Evolutionary conservation across 1,140 invertebrate species (phyloP).

Genomic region (Amphibalanus amphitrite): DNA sequence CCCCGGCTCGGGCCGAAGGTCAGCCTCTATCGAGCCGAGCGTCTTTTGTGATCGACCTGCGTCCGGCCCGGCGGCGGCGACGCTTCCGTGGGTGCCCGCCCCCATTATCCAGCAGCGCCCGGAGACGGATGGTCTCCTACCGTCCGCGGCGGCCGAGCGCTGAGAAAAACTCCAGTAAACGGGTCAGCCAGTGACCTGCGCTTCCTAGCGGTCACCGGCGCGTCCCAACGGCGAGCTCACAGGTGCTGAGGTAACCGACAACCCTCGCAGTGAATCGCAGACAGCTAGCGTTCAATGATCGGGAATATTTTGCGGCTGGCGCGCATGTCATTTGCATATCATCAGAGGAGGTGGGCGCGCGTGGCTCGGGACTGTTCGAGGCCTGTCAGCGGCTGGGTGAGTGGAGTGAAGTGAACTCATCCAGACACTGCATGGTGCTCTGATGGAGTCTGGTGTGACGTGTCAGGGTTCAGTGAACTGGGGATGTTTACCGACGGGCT

Average conservation of each 20-base stretch:
- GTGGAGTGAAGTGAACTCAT: too few species aligned
- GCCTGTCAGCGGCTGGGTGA: too few species aligned
- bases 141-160: neutral
- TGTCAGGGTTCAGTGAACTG: too few species aligned
- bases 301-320: neutral
- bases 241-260: too few species aligned
- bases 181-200: neutral
- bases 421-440: too few species aligned
- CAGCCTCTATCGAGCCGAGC: neutral
- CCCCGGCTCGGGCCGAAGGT: too few species aligned
- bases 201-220: neutral
- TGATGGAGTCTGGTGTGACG: too few species aligned
- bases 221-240: too few species aligned
- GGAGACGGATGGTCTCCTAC: neutral
- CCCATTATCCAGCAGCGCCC: neutral
- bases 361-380: too few species aligned
- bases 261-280: neutral
- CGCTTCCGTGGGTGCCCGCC: neutral
- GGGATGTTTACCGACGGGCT: too few species aligned
- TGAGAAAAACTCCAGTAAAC: neutral
- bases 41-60: neutral
- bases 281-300: neutral
- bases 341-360: neutral
- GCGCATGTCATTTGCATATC: neutral
- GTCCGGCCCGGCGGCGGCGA: too few species aligned